phyloP scores from a whole-genome alignment of 2,113 vertebrate genomes.

The Neopipo cinnamomea region DNA sequence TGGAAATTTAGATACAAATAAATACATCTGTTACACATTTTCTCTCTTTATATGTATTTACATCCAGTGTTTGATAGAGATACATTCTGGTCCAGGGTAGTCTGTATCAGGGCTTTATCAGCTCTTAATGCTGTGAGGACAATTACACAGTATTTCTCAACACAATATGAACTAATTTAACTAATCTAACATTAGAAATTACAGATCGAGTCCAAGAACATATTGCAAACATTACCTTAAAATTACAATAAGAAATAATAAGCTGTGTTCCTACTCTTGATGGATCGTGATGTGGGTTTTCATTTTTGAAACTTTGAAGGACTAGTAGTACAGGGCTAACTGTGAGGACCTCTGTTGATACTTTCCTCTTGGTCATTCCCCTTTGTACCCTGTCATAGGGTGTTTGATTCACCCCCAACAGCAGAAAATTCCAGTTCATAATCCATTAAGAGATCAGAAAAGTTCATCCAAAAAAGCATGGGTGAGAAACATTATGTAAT shows the following conservation, averaged over 20 bases:
- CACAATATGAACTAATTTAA: not conserved
- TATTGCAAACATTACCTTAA: not conserved
- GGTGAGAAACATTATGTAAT: not conserved
- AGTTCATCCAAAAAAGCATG: not conserved
- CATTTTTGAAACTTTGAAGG: not conserved
- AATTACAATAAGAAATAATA: not conserved
- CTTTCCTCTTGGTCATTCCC: not conserved
- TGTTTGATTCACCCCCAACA: not conserved
- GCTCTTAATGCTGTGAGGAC: not conserved
- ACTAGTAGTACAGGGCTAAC: not conserved
- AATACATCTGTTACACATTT: not conserved
- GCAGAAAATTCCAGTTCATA: not conserved
- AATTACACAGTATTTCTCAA: not conserved
- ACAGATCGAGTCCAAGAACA: rapidly evolving
- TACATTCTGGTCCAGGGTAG: not conserved
- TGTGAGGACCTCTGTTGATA: not conserved
- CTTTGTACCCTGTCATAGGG: not conserved
- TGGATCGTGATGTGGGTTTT: not conserved
- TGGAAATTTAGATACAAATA: not conserved
- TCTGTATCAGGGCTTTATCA: not conserved
- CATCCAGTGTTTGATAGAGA: not conserved
- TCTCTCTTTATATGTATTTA: not conserved
- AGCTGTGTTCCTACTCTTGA: not conserved
- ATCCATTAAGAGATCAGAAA: not conserved
- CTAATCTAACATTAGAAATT: not conserved